These are phyloP conservation scores for Aethes cnicana DNA, from an alignment of 2,888 invertebrate species.

Conservation along the genomic window DNA sequence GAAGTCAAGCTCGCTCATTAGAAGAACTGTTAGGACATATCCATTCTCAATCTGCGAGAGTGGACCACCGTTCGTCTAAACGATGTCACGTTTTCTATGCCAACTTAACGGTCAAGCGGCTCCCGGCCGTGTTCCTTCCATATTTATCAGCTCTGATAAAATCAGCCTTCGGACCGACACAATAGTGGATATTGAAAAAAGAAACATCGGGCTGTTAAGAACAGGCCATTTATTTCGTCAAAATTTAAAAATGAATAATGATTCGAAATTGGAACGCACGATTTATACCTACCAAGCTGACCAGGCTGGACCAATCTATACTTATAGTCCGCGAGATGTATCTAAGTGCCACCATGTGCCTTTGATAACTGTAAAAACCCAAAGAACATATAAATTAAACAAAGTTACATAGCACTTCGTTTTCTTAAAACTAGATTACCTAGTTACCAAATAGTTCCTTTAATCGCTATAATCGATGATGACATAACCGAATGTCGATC, in stretches of 20 bases:
- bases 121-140: conserved; percentile 54
- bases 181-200: conserved; percentile 4
- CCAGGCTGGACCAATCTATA: too few relatives aligned
- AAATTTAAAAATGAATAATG: conserved; percentile 9
- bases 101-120: conserved; percentile 62
- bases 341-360: too few relatives aligned
- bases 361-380: too few relatives aligned
- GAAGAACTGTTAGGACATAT: conserved; percentile 34
- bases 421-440: too few relatives aligned
- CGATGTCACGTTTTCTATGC: conserved; percentile 68
- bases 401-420: too few relatives aligned
- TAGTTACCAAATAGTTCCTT: too few relatives aligned
- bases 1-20: conserved; percentile 17
- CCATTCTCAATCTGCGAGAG: conserved; percentile 37
- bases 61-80: conserved; percentile 47
- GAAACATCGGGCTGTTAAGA: background rate
- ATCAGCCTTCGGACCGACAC: conserved; percentile 29
- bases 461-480: too few relatives aligned
- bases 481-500: too few relatives aligned
- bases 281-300: background rate
- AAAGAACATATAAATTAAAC: too few relatives aligned
- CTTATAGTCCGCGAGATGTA: too few relatives aligned
- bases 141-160: conserved; percentile 50
- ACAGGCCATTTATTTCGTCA: background rate
- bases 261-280: conserved; percentile 5